Conservation (phyloP, 2,113 vertebrate species). For the Syngnathus typhle region DNA sequence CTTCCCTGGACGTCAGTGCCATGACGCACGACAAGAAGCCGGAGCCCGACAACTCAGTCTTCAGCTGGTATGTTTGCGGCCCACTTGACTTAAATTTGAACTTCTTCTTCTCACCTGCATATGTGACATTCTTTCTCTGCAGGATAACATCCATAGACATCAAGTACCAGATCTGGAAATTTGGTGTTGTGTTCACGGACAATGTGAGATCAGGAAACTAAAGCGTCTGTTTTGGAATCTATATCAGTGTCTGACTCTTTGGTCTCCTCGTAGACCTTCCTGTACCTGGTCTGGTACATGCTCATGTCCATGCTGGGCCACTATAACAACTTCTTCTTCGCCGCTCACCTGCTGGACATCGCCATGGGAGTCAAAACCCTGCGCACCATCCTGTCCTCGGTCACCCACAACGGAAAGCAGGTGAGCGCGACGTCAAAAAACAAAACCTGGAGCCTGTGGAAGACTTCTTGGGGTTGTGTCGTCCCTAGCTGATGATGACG, state of each 20-base stretch:
- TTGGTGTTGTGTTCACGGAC: conserved; percentile 88
- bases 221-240: not conserved
- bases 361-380: conserved; percentile 92
- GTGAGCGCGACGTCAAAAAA: conserved; percentile 44
- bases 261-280: conserved; percentile 49
- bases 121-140: not conserved
- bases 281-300: conserved; percentile 86
- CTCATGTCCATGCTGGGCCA: conserved; percentile 88
- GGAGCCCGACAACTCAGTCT: conserved; percentile 75
- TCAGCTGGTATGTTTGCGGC: conserved; percentile 72
- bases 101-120: not conserved
- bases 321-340: conserved; percentile 94
- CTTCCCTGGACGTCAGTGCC: conserved; percentile 81
- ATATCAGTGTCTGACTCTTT: not conserved
- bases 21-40: conserved; percentile 79
- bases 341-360: conserved; percentile 84
- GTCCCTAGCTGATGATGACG: conserved; percentile 82
- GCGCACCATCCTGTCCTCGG: conserved; percentile 87
- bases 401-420: conserved; percentile 95
- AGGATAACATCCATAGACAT: conserved; percentile 87
- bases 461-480: not conserved
- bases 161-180: conserved; percentile 95
- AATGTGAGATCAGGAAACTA: conserved; percentile 73
- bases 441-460: not conserved
- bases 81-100: not conserved